A percentile compares a stretch with the other conserved stretches of the same genome.
phyloP scores from a whole-genome alignment of 2,113 vertebrate species.

The Microcebus lehilahytsara region DNA sequence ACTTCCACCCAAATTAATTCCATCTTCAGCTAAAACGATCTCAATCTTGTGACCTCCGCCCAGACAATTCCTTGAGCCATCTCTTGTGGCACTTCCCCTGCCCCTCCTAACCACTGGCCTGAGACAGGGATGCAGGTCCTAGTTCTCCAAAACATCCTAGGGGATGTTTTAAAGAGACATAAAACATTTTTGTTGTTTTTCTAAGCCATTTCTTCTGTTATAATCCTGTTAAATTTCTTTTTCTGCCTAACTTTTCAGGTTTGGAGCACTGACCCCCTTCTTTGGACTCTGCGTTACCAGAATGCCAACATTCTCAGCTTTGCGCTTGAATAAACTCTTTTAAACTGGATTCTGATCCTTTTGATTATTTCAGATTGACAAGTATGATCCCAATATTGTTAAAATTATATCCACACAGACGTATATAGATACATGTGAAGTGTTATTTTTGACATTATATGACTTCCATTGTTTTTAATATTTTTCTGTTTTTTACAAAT shows the following conservation, averaged over 20 bases:
- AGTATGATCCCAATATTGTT: background rate
- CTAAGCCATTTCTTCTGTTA: too few species aligned
- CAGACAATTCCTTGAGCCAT: too few species aligned
- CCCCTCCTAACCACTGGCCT: too few species aligned
- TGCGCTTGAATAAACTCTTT: background rate
- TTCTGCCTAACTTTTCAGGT: background rate
- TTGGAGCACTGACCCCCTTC: background rate
- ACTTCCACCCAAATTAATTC: too few species aligned
- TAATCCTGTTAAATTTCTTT: background rate
- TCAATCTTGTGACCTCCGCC: too few species aligned
- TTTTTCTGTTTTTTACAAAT: background rate
- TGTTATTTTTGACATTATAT: background rate
- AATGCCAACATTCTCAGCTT: background rate
- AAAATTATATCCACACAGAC: background rate
- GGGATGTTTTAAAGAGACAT: too few species aligned
- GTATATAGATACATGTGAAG: background rate
- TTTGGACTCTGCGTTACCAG: background rate
- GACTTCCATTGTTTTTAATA: background rate
- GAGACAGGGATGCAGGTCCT: too few species aligned
- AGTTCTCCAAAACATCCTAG: too few species aligned
- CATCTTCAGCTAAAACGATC: too few species aligned
- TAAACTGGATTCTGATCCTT: background rate
- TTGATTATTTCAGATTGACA: background rate
- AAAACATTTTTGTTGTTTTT: too few species aligned
- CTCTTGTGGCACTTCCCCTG: too few species aligned